Percentiles rank a stretch among this genome's conserved stretches.
Evolutionary conservation across 2,113 vertebrate species (phyloP).

Genomic region (Balaenoptera acutorostrata): DNA sequence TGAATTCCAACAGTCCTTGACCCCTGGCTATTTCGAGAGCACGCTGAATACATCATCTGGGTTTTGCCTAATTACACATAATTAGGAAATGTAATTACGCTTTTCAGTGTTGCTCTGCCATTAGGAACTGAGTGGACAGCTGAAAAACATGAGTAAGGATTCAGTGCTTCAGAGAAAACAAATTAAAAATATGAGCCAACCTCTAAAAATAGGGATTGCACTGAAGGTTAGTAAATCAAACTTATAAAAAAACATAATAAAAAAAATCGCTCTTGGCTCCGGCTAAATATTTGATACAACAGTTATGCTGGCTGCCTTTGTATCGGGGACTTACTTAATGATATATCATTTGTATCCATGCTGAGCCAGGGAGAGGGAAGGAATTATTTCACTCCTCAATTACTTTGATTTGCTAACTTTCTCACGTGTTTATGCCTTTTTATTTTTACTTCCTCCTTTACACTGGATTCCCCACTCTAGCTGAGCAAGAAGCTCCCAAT

Average conservation of each 20-base stretch:
- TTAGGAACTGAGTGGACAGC: conserved; percentile 79
- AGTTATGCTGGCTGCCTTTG: conserved; percentile 61
- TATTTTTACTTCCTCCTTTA: conserved; percentile 46
- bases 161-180: conserved; percentile 65
- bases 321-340: conserved; percentile 63
- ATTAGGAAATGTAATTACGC: conserved; percentile 85
- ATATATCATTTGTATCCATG: conserved; percentile 65
- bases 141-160: conserved; percentile 59
- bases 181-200: conserved; percentile 52
- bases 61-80: conserved; percentile 87
- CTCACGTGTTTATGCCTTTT: conserved; percentile 61
- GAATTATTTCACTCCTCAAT: conserved; percentile 46
- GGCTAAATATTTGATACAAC: conserved; percentile 47
- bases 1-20: conserved; percentile 83
- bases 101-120: conserved; percentile 76
- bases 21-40: conserved; percentile 80
- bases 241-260: conserved; percentile 23
- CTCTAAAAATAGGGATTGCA: conserved; percentile 62
- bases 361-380: conserved; percentile 30
- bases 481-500: conserved; percentile 52
- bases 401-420: conserved; percentile 71
- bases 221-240: conserved; percentile 62
- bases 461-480: not conserved
- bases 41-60: conserved; percentile 83
- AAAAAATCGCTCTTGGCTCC: conserved; percentile 55